These are phyloP conservation scores for Anarhynchus alexandrinus DNA, from an alignment of 2,113 vertebrate species.

Conservation along the genomic window DNA sequence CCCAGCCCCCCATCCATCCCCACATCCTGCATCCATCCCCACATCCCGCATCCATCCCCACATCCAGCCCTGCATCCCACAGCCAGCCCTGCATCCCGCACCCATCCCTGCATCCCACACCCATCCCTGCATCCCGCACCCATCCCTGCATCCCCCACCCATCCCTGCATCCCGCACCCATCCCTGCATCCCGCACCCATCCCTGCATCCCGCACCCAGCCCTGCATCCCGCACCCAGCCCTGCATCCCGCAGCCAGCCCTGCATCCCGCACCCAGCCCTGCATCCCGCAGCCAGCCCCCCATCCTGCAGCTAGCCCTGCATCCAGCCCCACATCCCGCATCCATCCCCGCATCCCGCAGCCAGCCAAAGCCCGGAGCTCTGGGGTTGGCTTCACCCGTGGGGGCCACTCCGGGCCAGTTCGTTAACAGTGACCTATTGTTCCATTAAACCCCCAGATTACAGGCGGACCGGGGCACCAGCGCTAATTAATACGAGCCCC, in stretches of 20 bases:
- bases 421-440: conserved; percentile 14
- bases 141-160: background rate
- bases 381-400: background rate
- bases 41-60: background rate
- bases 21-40: no score
- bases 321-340: no score
- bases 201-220: background rate
- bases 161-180: background rate
- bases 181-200: background rate
- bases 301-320: background rate
- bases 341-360: background rate
- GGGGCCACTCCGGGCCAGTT: background rate
- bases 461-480: background rate
- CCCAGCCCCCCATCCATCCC: background rate
- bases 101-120: no score
- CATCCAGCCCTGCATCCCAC: background rate
- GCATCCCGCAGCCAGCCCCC: background rate
- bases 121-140: no score
- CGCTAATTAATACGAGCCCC: conserved; percentile 23
- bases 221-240: no score
- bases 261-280: background rate
- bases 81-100: background rate
- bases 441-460: conserved; percentile 6
- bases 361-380: background rate
- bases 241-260: no score